A percentile compares a stretch with the other conserved stretches of the same genome.
phyloP scores from a whole-genome alignment of 1,140 invertebrate genomes.

The Solen grandis region DNA sequence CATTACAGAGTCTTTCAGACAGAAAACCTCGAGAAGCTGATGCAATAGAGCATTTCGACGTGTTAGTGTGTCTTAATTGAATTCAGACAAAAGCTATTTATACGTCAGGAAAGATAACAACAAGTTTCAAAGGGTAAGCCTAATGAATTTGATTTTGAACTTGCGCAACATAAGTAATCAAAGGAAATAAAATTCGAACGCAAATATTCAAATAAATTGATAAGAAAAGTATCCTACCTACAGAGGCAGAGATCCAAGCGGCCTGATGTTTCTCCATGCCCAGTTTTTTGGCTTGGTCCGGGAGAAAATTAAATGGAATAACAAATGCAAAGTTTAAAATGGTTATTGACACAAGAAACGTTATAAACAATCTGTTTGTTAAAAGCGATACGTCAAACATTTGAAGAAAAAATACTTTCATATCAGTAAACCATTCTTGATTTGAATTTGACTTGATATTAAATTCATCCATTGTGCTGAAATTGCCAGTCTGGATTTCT shows the following conservation, averaged over 20 bases:
- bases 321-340: constrained; percentile 3
- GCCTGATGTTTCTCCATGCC: constrained; percentile 25
- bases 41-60: no score
- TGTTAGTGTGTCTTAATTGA: no score
- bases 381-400: constrained; percentile 11
- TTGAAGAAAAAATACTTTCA: no score
- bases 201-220: background rate
- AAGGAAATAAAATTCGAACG: background rate
- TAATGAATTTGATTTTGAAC: background rate
- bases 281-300: constrained; percentile 13
- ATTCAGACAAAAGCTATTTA: background rate
- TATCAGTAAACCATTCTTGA: no score
- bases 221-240: constrained; percentile 6
- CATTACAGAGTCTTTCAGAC: no score
- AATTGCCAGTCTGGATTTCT: no score
- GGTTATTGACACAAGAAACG: constrained; percentile 22
- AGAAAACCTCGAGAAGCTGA: no score
- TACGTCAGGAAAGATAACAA: background rate
- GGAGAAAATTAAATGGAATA: constrained; percentile 22
- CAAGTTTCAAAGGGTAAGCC: no score
- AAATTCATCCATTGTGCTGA: no score
- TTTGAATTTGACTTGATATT: no score
- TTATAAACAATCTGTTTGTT: background rate
- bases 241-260: constrained; percentile 13
- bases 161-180: background rate